Evolutionary conservation across 2,888 invertebrate genomes (phyloP), one percentile per base, ranked within the genome.

Genomic region (Conus canariensis): DNA sequence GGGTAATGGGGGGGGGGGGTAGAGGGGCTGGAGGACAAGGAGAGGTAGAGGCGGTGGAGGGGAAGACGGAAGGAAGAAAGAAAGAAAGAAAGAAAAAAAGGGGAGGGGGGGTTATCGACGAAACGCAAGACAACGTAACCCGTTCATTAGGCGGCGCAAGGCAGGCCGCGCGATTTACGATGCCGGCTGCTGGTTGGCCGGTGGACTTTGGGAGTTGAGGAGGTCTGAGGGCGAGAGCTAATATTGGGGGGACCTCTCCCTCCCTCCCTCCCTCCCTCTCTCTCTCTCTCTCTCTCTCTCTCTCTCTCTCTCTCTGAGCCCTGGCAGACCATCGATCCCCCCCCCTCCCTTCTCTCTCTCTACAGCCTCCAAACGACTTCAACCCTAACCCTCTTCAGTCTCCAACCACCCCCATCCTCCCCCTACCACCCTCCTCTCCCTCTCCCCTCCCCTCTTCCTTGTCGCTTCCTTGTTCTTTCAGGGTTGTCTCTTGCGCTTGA

Each of bases 91-190:
- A 25, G 77, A 25, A 16, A 80, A 8, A 30, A 19, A 80, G 9
- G 10, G 56, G 9, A 19, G 56, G 45, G 16, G 30, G 25, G 64
- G 2, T 86, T 86, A 86, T 86, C 86, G 86, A 86, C 86, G 67
- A 86, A 67, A 67, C 86, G 86, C 86, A 86, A 86, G 86, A 45
- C 30, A 19, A 86, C 64, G 86, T 60, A 86, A 86, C 86, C 86
- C 86, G 86, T 86, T 86, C 86, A 86, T 86, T 86, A 86, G 60
- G 14, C 7, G 14, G 86, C n/a, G 19, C 16, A 8, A 67, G 64
- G 64, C 64, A 67, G 67, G 64, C 45, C 25, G 25, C 8, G 64
- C 64, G 64, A 86, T 86, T 86, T 86, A 86, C 86, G 86, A 86
- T 64, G 45, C 5, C 19, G 7, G 30, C 19, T 22, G 30, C 64